Evolutionary conservation across 2,888 invertebrate genomes (phyloP).

Genomic region (Amitus sp.): DNA sequence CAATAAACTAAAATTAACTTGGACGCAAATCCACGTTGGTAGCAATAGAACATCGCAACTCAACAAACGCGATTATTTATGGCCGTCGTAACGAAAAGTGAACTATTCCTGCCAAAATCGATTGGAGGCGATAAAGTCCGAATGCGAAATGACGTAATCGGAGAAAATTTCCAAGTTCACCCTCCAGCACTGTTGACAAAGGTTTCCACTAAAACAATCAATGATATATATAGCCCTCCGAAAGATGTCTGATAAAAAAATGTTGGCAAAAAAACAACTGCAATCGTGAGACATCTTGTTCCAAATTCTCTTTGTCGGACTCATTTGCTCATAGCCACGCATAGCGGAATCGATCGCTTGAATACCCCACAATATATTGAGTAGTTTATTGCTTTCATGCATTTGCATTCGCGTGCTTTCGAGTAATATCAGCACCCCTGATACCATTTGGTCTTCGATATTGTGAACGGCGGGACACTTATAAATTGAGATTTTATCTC

Average conservation of each 20-base stretch:
- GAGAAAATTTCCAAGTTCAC: not conserved
- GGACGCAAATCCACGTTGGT: conserved; percentile 30
- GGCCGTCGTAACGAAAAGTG: conserved; percentile 38
- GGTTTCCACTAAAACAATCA: too few species aligned
- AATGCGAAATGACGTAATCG: conserved; percentile 12
- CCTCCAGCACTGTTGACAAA: too few species aligned
- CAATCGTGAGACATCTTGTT: conserved; percentile 49
- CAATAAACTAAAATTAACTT: conserved; percentile 38
- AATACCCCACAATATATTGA: conserved; percentile 64
- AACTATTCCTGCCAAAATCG: conserved; percentile 32
- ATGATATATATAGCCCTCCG: too few species aligned
- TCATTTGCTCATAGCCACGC: conserved; percentile 45
- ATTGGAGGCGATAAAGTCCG: conserved; percentile 31
- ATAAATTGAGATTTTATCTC: conserved; percentile 66
- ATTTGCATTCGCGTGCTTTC: conserved; percentile 66
- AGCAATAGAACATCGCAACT: conserved; percentile 34
- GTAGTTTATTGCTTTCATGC: conserved; percentile 66
- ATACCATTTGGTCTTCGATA: conserved; percentile 65
- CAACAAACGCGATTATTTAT: conserved; percentile 39
- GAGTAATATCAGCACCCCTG: conserved; percentile 64
- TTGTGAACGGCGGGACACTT: conserved; percentile 64
- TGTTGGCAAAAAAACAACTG: too few species aligned
- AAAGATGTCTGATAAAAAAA: too few species aligned
- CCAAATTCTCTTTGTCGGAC: conserved; percentile 29
- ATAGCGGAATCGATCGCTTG: conserved; percentile 61